Conservation (phyloP, 2,888 invertebrate genomes). For the Corythucha ciliata region DNA sequence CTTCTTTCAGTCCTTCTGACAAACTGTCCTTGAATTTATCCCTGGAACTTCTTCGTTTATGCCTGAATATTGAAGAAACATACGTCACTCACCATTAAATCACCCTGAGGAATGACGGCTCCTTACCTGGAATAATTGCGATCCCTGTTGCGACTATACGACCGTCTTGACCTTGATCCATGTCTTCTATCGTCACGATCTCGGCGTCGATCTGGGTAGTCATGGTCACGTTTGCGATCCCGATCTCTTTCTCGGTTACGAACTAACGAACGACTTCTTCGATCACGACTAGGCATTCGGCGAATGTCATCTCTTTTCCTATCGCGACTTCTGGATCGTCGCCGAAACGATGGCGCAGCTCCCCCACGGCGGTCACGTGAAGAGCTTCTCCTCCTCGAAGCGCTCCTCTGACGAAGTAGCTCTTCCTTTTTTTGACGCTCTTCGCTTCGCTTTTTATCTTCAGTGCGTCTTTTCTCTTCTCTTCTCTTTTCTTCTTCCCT, state of each 20-base stretch:
- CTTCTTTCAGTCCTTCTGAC: slow-evolving; percentile 66
- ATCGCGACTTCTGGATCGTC: slow-evolving; percentile 36
- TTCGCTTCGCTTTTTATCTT: slow-evolving; percentile 6
- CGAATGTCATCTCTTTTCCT: slow-evolving; percentile 38
- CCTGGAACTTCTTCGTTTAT: slow-evolving; percentile 27
- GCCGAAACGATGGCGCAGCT: slow-evolving; percentile 29
- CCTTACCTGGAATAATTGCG: slow-evolving; percentile 29
- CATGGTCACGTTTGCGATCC: slow-evolving; percentile 23
- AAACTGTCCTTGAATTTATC: slow-evolving; percentile 55
- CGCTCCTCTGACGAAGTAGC: slow-evolving; percentile 36
- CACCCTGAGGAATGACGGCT: not conserved
- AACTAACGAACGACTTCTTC: slow-evolving; percentile 30
- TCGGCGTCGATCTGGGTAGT: slow-evolving; percentile 14
- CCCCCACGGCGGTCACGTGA: slow-evolving; percentile 20
- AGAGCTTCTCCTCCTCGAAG: slow-evolving; percentile 14
- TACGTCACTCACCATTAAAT: not conserved
- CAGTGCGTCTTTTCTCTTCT: slow-evolving; percentile 24
- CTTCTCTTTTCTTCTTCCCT: slow-evolving; percentile 29
- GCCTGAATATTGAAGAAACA: slow-evolving; percentile 9
- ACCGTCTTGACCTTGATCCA: slow-evolving; percentile 29
- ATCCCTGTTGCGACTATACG: slow-evolving; percentile 27
- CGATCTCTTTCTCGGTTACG: slow-evolving; percentile 29
- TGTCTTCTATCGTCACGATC: too few relatives aligned
- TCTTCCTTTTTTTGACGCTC: slow-evolving; percentile 36
- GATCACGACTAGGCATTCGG: slow-evolving; percentile 39